Evolutionary conservation across 2,797 vertebrate genomes (phyloP).

Genomic region (Enteromius argenteus): DNA sequence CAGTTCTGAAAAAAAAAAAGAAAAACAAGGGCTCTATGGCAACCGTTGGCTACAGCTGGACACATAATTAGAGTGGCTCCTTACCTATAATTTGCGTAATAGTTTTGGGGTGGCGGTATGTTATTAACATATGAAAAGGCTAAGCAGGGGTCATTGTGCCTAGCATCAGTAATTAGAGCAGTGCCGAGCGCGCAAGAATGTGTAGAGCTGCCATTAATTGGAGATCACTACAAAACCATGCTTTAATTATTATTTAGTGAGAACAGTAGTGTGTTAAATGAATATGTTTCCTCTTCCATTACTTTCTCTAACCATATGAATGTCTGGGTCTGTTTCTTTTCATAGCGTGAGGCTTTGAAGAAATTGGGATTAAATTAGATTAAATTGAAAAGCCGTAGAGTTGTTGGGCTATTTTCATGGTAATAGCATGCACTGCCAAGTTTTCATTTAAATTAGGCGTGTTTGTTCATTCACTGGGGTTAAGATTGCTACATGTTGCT

Average conservation of each 20-base stretch:
- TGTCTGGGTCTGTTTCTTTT: conserved; percentile 80
- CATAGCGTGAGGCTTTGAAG: conserved; percentile 76
- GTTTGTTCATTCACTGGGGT: conserved; percentile 64
- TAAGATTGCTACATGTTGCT: conserved; percentile 61
- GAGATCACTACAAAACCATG: conserved; percentile 83
- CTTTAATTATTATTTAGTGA: conserved; percentile 84
- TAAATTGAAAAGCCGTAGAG: conserved; percentile 77
- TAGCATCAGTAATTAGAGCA: conserved; percentile 80
- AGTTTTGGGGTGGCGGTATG: conserved; percentile 82
- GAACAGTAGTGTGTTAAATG: conserved; percentile 79
- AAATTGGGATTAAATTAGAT: conserved; percentile 80
- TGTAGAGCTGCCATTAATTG: conserved; percentile 82
- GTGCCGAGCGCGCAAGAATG: conserved; percentile 80
- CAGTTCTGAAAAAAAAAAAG: conserved; percentile 46
- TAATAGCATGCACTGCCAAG: conserved; percentile 70
- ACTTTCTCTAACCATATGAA: conserved; percentile 78
- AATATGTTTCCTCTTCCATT: conserved; percentile 77
- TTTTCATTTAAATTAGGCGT: conserved; percentile 66
- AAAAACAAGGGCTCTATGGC: conserved; percentile 68
- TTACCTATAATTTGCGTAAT: conserved; percentile 86
- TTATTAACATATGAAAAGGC: conserved; percentile 87
- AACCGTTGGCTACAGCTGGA: conserved; percentile 79
- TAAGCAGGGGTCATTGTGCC: conserved; percentile 82
- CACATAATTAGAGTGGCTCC: conserved; percentile 81
- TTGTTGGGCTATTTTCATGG: conserved; percentile 69